phyloP scores from a whole-genome alignment of 2,113 vertebrate genomes.

The Vulpes vulpes region DNA sequence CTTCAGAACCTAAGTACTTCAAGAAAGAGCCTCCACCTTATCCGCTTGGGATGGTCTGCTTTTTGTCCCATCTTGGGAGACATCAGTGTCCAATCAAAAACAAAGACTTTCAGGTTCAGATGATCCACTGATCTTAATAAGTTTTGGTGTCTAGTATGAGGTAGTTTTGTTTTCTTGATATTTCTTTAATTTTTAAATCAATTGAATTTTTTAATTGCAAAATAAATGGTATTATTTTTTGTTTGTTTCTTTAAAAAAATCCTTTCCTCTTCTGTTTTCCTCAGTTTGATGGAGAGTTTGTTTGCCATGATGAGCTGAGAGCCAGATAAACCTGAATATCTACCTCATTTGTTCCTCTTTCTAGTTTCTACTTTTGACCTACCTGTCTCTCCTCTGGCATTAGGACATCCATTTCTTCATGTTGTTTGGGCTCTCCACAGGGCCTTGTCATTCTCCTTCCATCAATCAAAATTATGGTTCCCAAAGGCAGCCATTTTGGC shows the following conservation, averaged over 20 bases:
- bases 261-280: background rate
- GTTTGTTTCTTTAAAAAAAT: background rate
- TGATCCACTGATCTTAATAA: background rate
- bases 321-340: background rate
- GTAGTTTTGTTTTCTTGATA: conserved; percentile 9
- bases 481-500: background rate
- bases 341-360: background rate
- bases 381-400: background rate
- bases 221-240: background rate
- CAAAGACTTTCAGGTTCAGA: background rate
- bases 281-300: background rate
- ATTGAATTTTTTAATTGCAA: conserved; percentile 13
- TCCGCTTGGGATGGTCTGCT: background rate
- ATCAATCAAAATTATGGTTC: background rate
- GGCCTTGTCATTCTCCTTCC: background rate
- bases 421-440: background rate
- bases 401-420: background rate
- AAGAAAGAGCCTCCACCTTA: rapidly evolving
- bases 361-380: background rate
- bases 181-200: background rate
- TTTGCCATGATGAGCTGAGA: background rate
- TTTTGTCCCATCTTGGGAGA: background rate
- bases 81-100: background rate
- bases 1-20: background rate
- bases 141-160: background rate